These are phyloP conservation scores for Alsophila aescularia DNA, from an alignment of 2,888 invertebrate genomes.

Conservation along the genomic window DNA sequence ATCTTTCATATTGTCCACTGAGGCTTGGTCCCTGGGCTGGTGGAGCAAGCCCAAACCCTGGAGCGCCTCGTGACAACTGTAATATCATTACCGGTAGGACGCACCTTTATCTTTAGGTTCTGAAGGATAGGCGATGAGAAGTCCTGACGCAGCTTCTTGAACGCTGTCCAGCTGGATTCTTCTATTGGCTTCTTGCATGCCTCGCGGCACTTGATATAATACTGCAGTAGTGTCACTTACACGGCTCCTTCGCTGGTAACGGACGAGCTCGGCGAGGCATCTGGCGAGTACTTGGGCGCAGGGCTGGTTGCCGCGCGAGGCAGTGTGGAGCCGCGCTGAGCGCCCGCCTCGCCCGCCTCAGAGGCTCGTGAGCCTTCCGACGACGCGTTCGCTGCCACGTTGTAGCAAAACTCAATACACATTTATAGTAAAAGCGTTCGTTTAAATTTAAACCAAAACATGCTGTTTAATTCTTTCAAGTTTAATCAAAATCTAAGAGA, in stretches of 20 bases:
- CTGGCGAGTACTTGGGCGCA: constrained; percentile 89
- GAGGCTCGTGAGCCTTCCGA: constrained; percentile 80
- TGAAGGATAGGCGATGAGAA: no score
- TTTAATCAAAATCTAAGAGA: no score
- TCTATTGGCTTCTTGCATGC: no score
- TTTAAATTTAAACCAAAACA: background rate
- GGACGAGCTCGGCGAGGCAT: constrained; percentile 94
- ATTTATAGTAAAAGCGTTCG: constrained; percentile 17
- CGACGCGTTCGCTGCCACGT: constrained; percentile 81
- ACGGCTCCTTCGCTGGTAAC: constrained; percentile 93
- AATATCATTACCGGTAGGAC: no score
- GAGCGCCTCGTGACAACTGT: no score
- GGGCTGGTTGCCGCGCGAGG: constrained; percentile 75
- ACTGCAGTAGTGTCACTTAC: constrained; percentile 59
- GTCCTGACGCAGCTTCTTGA: no score
- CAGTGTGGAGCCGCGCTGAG: constrained; percentile 71
- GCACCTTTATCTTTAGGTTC: no score
- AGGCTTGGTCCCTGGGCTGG: no score
- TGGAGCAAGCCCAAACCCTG: no score
- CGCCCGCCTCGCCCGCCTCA: constrained; percentile 80
- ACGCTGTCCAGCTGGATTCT: no score
- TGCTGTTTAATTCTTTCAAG: no score
- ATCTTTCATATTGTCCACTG: no score
- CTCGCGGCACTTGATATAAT: background rate
- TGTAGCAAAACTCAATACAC: constrained; percentile 78